Base-by-base conservation (phyloP, 2,888 invertebrate species). In the Cantharis rustica region DNA sequence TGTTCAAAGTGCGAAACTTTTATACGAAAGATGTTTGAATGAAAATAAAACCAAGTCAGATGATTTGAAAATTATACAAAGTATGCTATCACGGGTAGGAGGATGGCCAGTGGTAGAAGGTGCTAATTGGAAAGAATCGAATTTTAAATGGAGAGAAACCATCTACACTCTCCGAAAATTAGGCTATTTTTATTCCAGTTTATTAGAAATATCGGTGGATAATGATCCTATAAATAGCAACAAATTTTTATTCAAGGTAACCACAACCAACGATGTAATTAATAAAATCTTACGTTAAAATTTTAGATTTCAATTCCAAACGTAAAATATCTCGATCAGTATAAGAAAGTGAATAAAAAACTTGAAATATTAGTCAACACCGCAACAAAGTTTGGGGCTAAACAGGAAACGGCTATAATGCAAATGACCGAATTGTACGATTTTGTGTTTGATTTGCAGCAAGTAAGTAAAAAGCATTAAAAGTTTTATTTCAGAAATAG, bases 21-120 rank as follows among this genome's bases (percentile, higher is more conserved):
- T 83, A 62, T 83, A 82, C 82, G 84, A 84, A 76, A 83, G 86
- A 73, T 88, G 88, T 82, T 84, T 85, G 84, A 85, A 87, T 79
- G 85, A 85, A 74, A 82, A 81, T 47, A 83, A 84, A 62, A 83
- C 85, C 68, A 85, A 86, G 77, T 79, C 77, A 71, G 83, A 83
- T 66, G 85, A 86, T 74, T 82, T 86, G 76, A 85, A 84, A 75
- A 81, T 63, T 5, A 61, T 75, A 7, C 69, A 17, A 63, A 23
- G 61, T 9, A 31, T 72, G 23, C 26, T 77, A 16, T n/a, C 47
- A 10, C 47, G 7, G 13, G 5, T 72, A 23, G 78, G 78, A 23
- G 78, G 75, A 17, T 78, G 78, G 78, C 78, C 78, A 4, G 75
- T 78, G n/a, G 27, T 75, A 9, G 68, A 72, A 69, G 78, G 73